Conservation (phyloP, 2,888 invertebrate genomes). For the Acanthococcus lagerstroemiae region DNA sequence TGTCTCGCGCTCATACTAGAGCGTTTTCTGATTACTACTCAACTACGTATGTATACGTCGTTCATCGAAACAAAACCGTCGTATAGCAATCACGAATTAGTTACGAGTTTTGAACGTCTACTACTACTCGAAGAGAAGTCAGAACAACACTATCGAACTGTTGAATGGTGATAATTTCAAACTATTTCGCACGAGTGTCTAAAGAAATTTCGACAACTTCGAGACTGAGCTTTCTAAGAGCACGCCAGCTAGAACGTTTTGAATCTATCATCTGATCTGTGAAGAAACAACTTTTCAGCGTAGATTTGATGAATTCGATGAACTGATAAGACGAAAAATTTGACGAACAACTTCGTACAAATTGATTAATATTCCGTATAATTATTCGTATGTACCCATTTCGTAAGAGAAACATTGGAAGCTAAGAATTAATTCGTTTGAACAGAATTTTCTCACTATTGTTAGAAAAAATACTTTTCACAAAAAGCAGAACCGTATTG, state of each 20-base stretch:
- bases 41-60: background rate
- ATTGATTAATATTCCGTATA: background rate
- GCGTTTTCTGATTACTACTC: background rate
- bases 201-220: background rate
- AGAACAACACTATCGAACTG: too few relatives aligned
- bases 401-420: too few relatives aligned
- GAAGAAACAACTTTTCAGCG: too few relatives aligned
- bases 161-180: too few relatives aligned
- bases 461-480: background rate
- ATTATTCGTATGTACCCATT: background rate
- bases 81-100: background rate
- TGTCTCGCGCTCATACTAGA: too few relatives aligned
- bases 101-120: background rate
- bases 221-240: background rate
- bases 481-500: background rate
- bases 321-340: background rate
- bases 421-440: background rate
- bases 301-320: background rate
- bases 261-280: too few relatives aligned
- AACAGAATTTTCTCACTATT: background rate
- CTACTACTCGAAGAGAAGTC: too few relatives aligned
- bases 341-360: background rate
- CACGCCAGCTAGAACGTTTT: background rate
- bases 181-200: background rate
- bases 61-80: background rate